Percentiles rank a stretch among this genome's conserved stretches.
phyloP scores from a whole-genome alignment of 2,888 invertebrate genomes.

The Dascillus cervinus region DNA sequence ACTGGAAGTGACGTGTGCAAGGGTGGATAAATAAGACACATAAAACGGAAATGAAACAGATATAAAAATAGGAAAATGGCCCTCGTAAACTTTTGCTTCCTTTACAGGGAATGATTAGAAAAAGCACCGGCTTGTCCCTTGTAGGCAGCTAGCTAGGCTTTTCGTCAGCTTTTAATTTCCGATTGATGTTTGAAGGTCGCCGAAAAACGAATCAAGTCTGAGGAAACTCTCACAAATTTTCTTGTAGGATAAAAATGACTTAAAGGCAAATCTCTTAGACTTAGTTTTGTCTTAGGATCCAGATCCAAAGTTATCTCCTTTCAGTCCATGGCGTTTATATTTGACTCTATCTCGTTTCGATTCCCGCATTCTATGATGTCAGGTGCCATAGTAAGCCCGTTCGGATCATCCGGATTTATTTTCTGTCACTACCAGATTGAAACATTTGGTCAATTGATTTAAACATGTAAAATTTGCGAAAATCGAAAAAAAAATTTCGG shows the following conservation, averaged over 20 bases:
- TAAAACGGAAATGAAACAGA: conserved; percentile 46
- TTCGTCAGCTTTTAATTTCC: neutral
- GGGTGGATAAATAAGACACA: conserved; percentile 47
- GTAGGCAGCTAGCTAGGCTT: neutral
- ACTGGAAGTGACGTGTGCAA: conserved; percentile 46
- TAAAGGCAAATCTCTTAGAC: conserved; percentile 37
- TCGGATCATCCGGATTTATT: conserved; percentile 37
- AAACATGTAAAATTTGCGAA: conserved; percentile 19
- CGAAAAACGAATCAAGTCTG: conserved; percentile 14
- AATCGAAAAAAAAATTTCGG: conserved; percentile 23
- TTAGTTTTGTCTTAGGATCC: conserved; percentile 37
- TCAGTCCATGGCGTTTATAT: conserved; percentile 19
- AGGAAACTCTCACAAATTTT: conserved; percentile 39
- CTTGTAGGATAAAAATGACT: conserved; percentile 41
- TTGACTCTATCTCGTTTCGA: conserved; percentile 22
- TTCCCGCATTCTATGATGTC: conserved; percentile 30
- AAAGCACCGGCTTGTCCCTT: neutral
- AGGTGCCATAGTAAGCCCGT: conserved; percentile 35
- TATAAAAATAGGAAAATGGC: conserved; percentile 45
- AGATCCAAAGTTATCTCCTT: conserved; percentile 27
- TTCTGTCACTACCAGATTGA: conserved; percentile 34
- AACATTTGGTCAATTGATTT: conserved; percentile 36
- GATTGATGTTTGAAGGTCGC: conserved; percentile 8
- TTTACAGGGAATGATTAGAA: conserved; percentile 15
- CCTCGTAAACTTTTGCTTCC: conserved; percentile 30